Conservation (phyloP, 1,140 invertebrate species). For the Bombus difficillimus region DNA sequence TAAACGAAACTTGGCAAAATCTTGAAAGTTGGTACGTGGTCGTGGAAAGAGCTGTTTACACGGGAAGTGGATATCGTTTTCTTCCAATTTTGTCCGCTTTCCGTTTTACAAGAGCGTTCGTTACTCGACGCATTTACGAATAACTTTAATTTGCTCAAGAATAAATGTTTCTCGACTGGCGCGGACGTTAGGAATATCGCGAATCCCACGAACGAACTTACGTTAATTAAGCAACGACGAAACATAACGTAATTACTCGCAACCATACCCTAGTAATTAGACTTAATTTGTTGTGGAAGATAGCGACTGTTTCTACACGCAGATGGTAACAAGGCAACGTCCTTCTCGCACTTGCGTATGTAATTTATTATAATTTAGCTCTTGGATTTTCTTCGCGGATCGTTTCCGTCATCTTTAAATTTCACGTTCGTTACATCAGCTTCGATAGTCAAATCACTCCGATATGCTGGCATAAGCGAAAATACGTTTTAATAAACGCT, state of each 20-base stretch:
- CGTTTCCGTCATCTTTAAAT: background rate
- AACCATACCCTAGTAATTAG: background rate
- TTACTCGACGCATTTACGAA: background rate
- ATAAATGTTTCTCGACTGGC: background rate
- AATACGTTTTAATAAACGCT: background rate
- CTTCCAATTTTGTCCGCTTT: no score
- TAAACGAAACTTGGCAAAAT: background rate
- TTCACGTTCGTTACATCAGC: no score
- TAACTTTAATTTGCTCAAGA: background rate
- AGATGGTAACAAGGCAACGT: background rate
- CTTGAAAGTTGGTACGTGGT: background rate
- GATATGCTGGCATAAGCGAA: no score
- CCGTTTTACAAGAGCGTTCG: background rate
- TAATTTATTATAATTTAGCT: background rate
- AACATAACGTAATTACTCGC: background rate
- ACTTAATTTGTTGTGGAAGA: background rate
- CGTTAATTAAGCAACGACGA: slow-evolving; percentile 18
- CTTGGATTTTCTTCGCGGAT: no score
- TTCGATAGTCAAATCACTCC: background rate
- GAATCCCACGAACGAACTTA: slow-evolving; percentile 2
- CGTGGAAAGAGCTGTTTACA: background rate
- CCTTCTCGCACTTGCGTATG: background rate
- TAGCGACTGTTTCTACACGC: background rate
- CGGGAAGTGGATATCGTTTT: background rate
- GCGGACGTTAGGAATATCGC: background rate